Conservation (phyloP, 2,113 vertebrate species). For the Xyliphius kryptos region DNA sequence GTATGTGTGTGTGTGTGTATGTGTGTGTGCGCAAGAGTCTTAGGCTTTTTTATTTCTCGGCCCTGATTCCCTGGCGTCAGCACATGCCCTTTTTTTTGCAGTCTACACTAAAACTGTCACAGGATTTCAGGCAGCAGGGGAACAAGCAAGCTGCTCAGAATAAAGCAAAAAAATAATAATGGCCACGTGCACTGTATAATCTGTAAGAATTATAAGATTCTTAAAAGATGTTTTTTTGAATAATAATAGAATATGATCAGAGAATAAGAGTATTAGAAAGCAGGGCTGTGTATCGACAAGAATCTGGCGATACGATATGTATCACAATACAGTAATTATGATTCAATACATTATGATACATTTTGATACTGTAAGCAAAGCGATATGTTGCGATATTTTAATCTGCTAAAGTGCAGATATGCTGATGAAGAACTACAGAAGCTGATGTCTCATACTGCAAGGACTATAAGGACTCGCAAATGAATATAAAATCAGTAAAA, state of each 20-base stretch:
- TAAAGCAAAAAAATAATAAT: background rate
- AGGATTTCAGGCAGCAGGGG: background rate
- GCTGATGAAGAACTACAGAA: too few species aligned
- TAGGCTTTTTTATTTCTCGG: slow-evolving; percentile 20
- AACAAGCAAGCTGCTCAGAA: background rate
- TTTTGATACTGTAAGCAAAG: too few species aligned
- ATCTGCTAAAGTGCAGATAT: too few species aligned
- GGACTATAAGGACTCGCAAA: too few species aligned
- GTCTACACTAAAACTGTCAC: slow-evolving; percentile 18
- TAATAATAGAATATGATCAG: background rate
- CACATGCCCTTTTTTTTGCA: slow-evolving; percentile 13
- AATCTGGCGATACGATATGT: too few species aligned
- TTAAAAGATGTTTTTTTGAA: too few species aligned
- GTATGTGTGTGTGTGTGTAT: slow-evolving; percentile 14
- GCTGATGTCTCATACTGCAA: too few species aligned
- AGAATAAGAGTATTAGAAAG: background rate
- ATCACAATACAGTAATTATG: too few species aligned
- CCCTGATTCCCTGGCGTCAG: slow-evolving; percentile 29
- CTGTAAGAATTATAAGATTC: background rate
- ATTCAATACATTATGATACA: too few species aligned
- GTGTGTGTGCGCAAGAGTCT: slow-evolving; percentile 10
- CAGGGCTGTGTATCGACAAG: too few species aligned
- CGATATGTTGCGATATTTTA: too few species aligned
- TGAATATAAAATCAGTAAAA: too few species aligned
- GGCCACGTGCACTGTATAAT: background rate